These are phyloP conservation scores for Paedocypris micromegethes DNA, from an alignment of 2,797 vertebrate species.

Conservation along the genomic window DNA sequence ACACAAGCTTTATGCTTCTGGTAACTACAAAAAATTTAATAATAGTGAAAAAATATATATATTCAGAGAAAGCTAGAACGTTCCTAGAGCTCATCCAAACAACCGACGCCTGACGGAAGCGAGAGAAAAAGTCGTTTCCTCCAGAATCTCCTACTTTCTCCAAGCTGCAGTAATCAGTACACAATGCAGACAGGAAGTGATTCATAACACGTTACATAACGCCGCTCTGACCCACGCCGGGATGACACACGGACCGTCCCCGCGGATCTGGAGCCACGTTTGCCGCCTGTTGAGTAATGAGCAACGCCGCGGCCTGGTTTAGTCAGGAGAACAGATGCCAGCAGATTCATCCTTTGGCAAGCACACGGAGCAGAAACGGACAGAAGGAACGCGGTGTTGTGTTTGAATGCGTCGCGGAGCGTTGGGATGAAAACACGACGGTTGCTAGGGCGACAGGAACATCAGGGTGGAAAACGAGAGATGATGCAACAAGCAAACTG, in stretches of 20 bases:
- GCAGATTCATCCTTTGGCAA: constrained; percentile 7
- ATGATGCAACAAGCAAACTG: constrained; percentile 42
- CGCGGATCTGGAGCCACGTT: neutral
- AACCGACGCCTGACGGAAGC: neutral
- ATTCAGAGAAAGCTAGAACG: too few relatives aligned
- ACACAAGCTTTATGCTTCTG: too few relatives aligned
- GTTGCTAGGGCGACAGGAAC: constrained; percentile 13
- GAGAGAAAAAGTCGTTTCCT: neutral
- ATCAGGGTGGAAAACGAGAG: constrained; percentile 18
- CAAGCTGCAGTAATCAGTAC: neutral
- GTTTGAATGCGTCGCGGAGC: too few relatives aligned
- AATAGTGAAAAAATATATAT: too few relatives aligned
- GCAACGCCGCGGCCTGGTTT: constrained; percentile 6
- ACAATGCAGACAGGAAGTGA: constrained; percentile 34
- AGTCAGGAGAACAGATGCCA: constrained; percentile 5
- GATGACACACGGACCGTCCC: neutral
- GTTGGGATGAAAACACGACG: neutral
- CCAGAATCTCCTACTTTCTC: neutral
- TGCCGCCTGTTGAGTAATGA: constrained; percentile 18
- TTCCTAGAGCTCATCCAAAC: too few relatives aligned
- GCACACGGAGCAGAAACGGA: constrained; percentile 5
- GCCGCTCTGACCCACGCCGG: constrained; percentile 19
- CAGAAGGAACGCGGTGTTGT: neutral
- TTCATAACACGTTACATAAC: constrained; percentile 36
- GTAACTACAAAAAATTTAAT: too few relatives aligned